Conservation (phyloP, 2,113 vertebrate species). For the Sinosuthora webbiana region DNA sequence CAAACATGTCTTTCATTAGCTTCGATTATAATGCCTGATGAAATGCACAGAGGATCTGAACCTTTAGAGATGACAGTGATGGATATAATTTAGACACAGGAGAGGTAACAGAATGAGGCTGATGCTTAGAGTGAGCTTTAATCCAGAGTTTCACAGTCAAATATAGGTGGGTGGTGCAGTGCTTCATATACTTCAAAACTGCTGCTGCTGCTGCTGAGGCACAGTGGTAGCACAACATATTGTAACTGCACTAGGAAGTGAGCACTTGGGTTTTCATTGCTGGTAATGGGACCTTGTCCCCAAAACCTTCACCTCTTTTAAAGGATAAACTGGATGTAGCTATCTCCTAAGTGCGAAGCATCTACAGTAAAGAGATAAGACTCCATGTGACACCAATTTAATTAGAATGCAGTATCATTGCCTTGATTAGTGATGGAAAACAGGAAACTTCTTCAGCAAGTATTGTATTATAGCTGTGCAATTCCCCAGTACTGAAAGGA, state of each 20-base stretch:
- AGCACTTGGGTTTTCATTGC: neutral
- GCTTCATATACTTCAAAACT: neutral
- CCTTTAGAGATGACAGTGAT: conserved; percentile 4
- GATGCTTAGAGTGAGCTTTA: neutral
- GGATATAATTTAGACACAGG: neutral
- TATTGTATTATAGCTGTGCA: neutral
- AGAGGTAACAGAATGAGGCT: neutral
- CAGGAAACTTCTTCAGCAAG: neutral
- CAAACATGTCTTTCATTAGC: neutral
- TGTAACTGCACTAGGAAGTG: neutral
- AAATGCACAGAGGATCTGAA: neutral
- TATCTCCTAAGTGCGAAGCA: neutral
- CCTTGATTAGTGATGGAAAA: neutral
- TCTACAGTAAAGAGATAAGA: neutral
- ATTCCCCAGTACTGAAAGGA: neutral
- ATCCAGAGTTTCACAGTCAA: neutral
- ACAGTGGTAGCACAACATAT: neutral
- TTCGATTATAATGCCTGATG: neutral
- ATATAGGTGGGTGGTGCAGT: neutral
- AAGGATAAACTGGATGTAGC: neutral
- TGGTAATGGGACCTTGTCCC: neutral
- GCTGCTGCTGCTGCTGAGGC: neutral
- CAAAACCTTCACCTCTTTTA: neutral
- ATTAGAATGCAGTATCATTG: neutral
- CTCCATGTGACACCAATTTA: neutral